These are phyloP conservation scores for Rattus norvegicus DNA, from an alignment of 2,113 vertebrate genomes.

Conservation along the genomic window GRCr8 NC_086019.1:118051001-118051500, in stretches of 20 bases:
- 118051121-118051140: not conserved
- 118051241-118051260: too few species aligned
- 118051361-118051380: too few species aligned
- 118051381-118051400: not conserved
- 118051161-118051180: not conserved
- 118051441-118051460: not conserved
- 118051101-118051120: not conserved
- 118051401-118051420: not conserved
- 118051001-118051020: not conserved
- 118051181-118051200: not conserved
- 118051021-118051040: not conserved
- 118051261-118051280: too few species aligned
- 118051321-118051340: too few species aligned
- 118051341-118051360: too few species aligned
- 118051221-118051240: too few species aligned
- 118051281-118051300: too few species aligned
- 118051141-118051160: not conserved
- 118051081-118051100: too few species aligned
- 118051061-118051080: not conserved
- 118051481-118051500: not conserved
- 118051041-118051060: not conserved
- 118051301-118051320: too few species aligned
- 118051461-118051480: not conserved
- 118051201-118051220: not conserved
- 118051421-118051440: not conserved